Base-by-base conservation (phyloP, 2,888 invertebrate species). In the Drosophila yooni region DNA sequence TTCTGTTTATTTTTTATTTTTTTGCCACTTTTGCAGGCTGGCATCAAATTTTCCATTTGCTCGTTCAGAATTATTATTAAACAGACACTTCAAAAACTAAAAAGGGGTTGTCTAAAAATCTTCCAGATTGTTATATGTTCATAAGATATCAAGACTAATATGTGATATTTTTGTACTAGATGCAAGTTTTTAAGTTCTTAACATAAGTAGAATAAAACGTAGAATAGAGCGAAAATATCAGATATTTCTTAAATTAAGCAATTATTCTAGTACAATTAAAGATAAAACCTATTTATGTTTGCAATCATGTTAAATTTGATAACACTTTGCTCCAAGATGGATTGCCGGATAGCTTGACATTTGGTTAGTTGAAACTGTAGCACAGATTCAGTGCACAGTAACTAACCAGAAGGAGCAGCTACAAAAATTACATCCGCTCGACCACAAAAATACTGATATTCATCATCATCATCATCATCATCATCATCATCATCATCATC, bases 331-430 rank as follows among this genome's bases (percentile, higher is more conserved):
- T 33, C n/a, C 50, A 53, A 74, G 67, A 81, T 83, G 58, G 65
- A 69, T 79, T 74, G 76, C 6, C 56, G 54, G 46, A 57, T 79
- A 70, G 60, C 81, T 85, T 82, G 78, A 74, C 83, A 76, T 78
- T 78, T 76, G 66, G 57, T 78, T 82, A 78, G 73, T 74, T 76
- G 79, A 70, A 69, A 73, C 70, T 75, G 70, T 61, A 53, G 51
- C 58, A 70, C 5, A 25, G 25, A 48, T 57, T 36, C 38, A 29
- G 11, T 5, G 29, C n/a, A 18, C 48, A 48, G n/a, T 25, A 48
- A 50, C 52, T 48, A 38, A 60, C 11, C 31, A 53, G 36, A 43
- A 52, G 52, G 54, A 61, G 53, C 34, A 31, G 59, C 31, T 34
- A 43, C 36, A 53, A 60, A 70, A 76, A 79, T 18, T 18, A 18